Evolutionary conservation across 2,888 invertebrate species (phyloP).

Genomic region (Laothoe populi): DNA sequence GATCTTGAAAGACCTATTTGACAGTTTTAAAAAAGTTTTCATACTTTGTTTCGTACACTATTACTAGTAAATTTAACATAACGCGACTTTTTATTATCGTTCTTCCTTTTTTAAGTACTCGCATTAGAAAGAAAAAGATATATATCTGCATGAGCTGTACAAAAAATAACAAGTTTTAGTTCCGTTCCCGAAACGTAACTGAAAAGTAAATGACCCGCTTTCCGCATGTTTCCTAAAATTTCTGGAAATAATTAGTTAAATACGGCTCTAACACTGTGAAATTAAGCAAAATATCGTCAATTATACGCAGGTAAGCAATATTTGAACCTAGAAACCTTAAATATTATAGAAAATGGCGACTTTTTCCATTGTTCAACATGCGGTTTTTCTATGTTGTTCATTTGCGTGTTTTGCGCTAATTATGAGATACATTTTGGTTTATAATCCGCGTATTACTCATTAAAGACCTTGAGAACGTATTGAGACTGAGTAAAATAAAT

Average conservation of each 20-base stretch:
- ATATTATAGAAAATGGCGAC: conserved; percentile 3
- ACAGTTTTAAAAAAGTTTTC: background rate
- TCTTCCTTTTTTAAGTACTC: background rate
- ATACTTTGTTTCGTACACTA: background rate
- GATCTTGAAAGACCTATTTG: background rate
- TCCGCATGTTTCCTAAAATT: background rate
- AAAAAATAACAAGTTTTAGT: background rate
- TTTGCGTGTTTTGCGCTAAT: conserved; percentile 12
- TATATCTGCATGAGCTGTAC: background rate
- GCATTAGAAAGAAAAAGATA: background rate
- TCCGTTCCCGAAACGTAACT: background rate
- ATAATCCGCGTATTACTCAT: background rate
- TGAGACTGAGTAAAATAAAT: background rate
- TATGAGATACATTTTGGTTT: background rate
- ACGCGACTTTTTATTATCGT: background rate
- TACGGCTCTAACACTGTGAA: background rate
- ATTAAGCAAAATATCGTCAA: background rate
- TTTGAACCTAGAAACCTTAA: background rate
- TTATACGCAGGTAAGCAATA: background rate
- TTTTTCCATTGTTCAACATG: background rate
- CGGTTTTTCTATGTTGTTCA: background rate
- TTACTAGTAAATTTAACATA: background rate
- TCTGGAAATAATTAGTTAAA: conserved; percentile 9
- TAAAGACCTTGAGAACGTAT: background rate
- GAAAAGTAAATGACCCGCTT: background rate